Evolutionary conservation across 2,797 vertebrate genomes (phyloP).

Genomic region (Ispidina lecontei): DNA sequence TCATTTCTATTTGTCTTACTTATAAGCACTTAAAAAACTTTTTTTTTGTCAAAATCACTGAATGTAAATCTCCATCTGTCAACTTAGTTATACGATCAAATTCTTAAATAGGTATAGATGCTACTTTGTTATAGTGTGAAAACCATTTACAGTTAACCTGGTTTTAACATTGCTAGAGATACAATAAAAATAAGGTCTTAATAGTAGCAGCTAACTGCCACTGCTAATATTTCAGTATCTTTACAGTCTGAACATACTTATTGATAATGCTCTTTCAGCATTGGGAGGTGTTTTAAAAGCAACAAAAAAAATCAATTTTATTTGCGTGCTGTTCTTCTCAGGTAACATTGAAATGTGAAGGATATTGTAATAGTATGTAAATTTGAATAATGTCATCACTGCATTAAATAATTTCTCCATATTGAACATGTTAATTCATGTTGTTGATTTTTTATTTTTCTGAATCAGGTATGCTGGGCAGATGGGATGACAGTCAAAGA

Average conservation of each 20-base stretch:
- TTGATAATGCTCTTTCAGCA: neutral
- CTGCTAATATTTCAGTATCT: neutral
- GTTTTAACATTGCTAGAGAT: neutral
- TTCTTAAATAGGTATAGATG: neutral
- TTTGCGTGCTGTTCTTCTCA: neutral
- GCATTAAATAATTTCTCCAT: neutral
- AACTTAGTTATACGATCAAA: neutral
- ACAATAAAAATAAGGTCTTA: neutral
- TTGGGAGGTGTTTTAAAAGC: neutral
- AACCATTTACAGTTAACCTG: neutral
- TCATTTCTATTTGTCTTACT: neutral
- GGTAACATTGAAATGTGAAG: neutral
- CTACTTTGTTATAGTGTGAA: neutral
- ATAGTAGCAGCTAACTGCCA: neutral
- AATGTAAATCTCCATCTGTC: neutral
- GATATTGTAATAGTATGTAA: neutral
- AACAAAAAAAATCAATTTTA: neutral
- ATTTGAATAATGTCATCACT: neutral
- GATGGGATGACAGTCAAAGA: constrained; percentile 94
- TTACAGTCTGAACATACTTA: neutral
- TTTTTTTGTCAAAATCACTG: neutral
- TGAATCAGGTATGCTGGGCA: constrained; percentile 88
- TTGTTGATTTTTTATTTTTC: neutral
- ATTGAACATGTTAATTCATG: neutral
- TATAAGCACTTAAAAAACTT: neutral